A percentile compares a stretch with the other conserved stretches of the same genome.
Evolutionary conservation across 2,888 invertebrate genomes (phyloP).

Genomic region (Himalopsyche anomala): DNA sequence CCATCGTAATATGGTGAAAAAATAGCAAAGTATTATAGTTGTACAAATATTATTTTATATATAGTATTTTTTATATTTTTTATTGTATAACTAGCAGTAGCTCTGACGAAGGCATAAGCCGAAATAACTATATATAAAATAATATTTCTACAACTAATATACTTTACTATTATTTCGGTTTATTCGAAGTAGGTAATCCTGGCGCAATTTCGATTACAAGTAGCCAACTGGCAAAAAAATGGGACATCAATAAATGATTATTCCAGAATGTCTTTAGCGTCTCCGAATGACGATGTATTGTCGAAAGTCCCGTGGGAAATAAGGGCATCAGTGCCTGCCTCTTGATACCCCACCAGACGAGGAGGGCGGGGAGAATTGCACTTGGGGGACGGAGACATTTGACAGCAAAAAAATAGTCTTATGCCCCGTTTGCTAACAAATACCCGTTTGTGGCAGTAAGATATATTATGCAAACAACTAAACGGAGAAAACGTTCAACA

Average conservation of each 20-base stretch:
- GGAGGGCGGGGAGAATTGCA: slow-evolving; percentile 8
- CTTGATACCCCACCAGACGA: not conserved
- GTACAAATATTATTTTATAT: too few species aligned
- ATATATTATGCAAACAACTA: not conserved
- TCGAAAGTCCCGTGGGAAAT: slow-evolving; percentile 21
- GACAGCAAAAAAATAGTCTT: slow-evolving; percentile 3
- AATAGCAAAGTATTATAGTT: too few species aligned
- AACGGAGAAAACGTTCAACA: too few species aligned
- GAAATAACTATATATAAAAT: too few species aligned
- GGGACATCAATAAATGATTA: not conserved
- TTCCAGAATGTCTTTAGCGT: slow-evolving; percentile 18
- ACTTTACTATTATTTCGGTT: too few species aligned
- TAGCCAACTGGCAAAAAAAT: not conserved
- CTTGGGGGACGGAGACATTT: slow-evolving; percentile 3
- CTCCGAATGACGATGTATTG: slow-evolving; percentile 28
- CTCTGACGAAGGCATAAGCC: too few species aligned
- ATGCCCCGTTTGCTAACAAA: not conserved
- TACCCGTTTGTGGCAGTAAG: slow-evolving; percentile 1
- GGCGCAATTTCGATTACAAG: not conserved
- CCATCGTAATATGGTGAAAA: too few species aligned
- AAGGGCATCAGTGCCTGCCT: slow-evolving; percentile 20
- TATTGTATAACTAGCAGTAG: too few species aligned
- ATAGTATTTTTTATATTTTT: too few species aligned
- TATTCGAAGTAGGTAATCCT: not conserved
- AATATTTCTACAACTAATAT: too few species aligned